A percentile compares a stretch with the other conserved stretches of the same genome.
Conservation (phyloP, 2,797 vertebrate species). For the Helicolenus hilgendorfi region DNA sequence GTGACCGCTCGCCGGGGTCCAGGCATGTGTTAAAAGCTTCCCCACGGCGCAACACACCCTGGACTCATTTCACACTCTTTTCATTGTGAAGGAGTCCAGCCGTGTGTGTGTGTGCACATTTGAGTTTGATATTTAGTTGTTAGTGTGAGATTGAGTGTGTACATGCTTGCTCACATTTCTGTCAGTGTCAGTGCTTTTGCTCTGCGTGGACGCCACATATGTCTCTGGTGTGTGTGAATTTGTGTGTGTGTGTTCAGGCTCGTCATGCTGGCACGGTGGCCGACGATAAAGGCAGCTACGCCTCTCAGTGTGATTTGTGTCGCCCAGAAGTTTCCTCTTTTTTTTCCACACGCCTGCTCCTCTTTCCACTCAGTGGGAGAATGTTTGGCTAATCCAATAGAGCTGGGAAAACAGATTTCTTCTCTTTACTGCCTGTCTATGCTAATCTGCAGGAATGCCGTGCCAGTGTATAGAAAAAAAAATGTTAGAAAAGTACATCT, state of each 20-base stretch:
- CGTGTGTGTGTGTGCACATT: not conserved
- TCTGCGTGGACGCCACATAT: constrained; percentile 1
- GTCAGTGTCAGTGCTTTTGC: not conserved
- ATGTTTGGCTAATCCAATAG: constrained; percentile 74
- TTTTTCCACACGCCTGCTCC: constrained; percentile 50
- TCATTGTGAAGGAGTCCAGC: constrained; percentile 34
- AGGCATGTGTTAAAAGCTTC: constrained; percentile 67
- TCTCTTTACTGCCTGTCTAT: not conserved
- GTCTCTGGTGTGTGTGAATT: not conserved
- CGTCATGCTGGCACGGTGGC: constrained; percentile 48
- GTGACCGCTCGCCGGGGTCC: constrained; percentile 45
- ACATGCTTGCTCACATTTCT: not conserved
- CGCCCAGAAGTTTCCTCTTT: constrained; percentile 66
- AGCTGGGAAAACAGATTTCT: constrained; percentile 58
- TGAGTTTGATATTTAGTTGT: constrained; percentile 15
- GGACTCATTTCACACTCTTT: constrained; percentile 72
- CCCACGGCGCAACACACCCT: constrained; percentile 54
- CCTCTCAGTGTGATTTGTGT: constrained; percentile 77
- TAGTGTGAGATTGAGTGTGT: not conserved
- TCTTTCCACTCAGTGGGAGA: constrained; percentile 62
- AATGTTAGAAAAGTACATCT: not conserved
- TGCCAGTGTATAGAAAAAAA: not conserved
- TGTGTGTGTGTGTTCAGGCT: constrained; percentile 34
- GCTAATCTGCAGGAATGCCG: not conserved
- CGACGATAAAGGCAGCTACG: constrained; percentile 58